A percentile compares a stretch with the other conserved stretches of the same genome.
These are phyloP conservation scores for Catostylus mosaicus DNA, from an alignment of 30 jellyfish, hydroid and myxozoan genomes.

Conservation along the genomic window DNA sequence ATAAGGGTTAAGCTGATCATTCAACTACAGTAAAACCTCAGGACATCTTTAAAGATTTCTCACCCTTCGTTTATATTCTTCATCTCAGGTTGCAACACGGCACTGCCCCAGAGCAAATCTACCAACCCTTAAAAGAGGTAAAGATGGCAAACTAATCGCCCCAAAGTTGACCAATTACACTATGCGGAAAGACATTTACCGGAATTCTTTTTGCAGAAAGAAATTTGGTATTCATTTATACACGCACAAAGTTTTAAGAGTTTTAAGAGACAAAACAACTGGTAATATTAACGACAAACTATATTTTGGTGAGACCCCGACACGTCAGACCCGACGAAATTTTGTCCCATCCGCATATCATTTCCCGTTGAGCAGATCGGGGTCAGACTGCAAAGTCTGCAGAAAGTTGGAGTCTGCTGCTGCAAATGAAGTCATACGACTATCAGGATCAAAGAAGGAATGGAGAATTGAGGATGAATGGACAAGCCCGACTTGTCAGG, in stretches of 20 bases:
- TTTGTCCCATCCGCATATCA: constrained; percentile 72
- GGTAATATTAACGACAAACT: constrained; percentile 51
- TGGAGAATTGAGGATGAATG: constrained; percentile 50
- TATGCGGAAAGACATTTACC: constrained; percentile 50
- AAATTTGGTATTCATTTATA: constrained; percentile 66
- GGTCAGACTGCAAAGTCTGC: constrained; percentile 61
- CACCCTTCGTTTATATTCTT: no score
- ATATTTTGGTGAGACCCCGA: constrained; percentile 74
- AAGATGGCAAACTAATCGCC: constrained; percentile 2
- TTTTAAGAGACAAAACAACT: constrained; percentile 23
- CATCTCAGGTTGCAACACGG: constrained; percentile 10
- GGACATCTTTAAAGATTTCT: no score
- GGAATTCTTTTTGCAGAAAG: constrained; percentile 43
- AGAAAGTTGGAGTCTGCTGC: constrained; percentile 47
- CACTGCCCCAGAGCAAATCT: constrained; percentile 73
- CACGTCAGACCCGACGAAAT: constrained; percentile 43
- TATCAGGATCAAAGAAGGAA: constrained; percentile 13
- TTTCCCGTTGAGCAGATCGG: constrained; percentile 62
- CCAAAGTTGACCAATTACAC: constrained; percentile 45
- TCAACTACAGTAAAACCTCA: no score
- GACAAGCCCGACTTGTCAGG: constrained; percentile 71
- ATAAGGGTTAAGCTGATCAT: no score
- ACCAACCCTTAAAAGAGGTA: constrained; percentile 27
- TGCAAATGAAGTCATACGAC: constrained; percentile 12
- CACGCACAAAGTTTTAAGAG: constrained; percentile 44